A percentile compares a stretch with the other conserved stretches of the same genome.
Conservation (phyloP, 2,113 vertebrate genomes). For the Caloenas nicobarica region DNA sequence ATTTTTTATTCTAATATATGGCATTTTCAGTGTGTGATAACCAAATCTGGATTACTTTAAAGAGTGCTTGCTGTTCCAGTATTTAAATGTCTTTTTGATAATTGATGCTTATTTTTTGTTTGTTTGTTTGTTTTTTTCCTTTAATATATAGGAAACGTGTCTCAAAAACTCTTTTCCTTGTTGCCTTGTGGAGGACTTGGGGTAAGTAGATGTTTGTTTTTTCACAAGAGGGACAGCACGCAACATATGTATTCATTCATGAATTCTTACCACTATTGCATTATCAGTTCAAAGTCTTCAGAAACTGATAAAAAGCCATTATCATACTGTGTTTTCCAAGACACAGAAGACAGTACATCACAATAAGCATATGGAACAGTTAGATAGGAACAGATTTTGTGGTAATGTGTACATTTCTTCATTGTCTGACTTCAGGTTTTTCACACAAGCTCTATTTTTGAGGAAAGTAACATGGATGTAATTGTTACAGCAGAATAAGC, state of each 20-base stretch:
- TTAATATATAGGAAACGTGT: conserved; percentile 67
- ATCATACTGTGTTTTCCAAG: background rate
- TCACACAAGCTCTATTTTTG: background rate
- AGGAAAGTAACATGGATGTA: background rate
- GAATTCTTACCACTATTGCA: background rate
- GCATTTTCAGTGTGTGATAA: background rate
- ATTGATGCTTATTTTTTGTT: background rate
- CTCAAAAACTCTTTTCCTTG: conserved; percentile 79
- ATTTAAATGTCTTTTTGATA: background rate
- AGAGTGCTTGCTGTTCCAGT: background rate
- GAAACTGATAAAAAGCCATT: background rate
- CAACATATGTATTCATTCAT: background rate
- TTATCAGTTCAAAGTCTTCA: background rate
- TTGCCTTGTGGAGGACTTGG: conserved; percentile 82
- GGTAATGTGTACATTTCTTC: background rate
- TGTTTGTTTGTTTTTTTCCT: conserved; percentile 23
- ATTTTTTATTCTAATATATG: background rate
- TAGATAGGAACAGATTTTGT: background rate
- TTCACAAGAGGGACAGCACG: background rate
- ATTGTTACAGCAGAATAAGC: background rate
- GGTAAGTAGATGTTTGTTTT: conserved; percentile 70
- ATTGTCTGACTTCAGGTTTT: background rate
- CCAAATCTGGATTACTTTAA: background rate
- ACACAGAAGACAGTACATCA: background rate
- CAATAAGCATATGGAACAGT: background rate